A percentile compares a stretch with the other conserved stretches of the same genome.
These are phyloP conservation scores for Mobula birostris DNA, from an alignment of 2,113 vertebrate genomes.

Conservation along the genomic window DNA sequence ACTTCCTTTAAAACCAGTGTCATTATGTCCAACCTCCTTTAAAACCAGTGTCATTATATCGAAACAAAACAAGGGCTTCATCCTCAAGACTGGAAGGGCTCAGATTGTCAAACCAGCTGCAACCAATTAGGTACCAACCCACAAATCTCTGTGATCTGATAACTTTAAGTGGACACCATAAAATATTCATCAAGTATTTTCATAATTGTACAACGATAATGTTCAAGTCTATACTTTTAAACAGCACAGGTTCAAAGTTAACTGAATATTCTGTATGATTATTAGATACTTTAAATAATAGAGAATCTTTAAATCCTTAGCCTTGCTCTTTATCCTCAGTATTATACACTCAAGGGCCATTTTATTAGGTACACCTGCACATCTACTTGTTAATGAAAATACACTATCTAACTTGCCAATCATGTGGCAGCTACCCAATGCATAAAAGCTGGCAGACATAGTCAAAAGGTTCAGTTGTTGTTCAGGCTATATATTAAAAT, in stretches of 20 bases:
- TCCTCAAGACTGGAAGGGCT: neutral
- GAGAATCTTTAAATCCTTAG: too few relatives aligned
- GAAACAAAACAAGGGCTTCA: neutral
- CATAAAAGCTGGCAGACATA: too few relatives aligned
- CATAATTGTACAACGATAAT: neutral
- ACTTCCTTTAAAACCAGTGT: neutral
- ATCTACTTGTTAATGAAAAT: too few relatives aligned
- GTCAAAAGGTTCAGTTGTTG: too few relatives aligned
- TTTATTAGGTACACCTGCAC: too few relatives aligned
- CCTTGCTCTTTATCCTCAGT: neutral
- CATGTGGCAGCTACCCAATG: too few relatives aligned
- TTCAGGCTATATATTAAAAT: too few relatives aligned
- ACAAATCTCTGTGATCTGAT: slow-evolving; percentile 45
- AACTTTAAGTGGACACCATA: slow-evolving; percentile 46
- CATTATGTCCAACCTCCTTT: too few relatives aligned
- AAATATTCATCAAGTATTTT: slow-evolving; percentile 39
- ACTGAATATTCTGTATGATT: neutral
- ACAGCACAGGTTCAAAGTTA: neutral
- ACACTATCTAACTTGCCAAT: too few relatives aligned
- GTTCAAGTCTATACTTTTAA: neutral
- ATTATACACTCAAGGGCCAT: neutral
- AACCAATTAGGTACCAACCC: slow-evolving; percentile 49
- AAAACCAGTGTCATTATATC: neutral
- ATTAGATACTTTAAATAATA: neutral
- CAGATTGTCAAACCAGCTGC: slow-evolving; percentile 46